Evolutionary conservation across 2,888 invertebrate species (phyloP), one percentile per base, ranked within the genome.

Genomic region (Campoplex capitator): DNA sequence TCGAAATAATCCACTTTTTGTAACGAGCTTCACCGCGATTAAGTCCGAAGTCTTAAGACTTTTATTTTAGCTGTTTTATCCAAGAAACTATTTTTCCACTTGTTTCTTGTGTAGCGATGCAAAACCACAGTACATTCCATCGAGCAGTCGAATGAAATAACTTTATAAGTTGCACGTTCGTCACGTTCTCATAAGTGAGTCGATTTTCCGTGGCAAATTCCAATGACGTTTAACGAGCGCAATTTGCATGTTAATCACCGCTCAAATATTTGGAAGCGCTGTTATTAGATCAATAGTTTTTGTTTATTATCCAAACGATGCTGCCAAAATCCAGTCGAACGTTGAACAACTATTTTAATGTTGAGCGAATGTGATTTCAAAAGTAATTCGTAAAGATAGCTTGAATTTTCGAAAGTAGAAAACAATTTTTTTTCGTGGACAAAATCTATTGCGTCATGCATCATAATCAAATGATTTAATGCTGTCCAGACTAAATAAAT

Each of bases 111-210:
- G 28, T 83, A 83, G 83, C 54, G n/a, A 62, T 32, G 13, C 42
- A 32, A 65, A 62, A 45, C 13, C 62, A 56, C 23, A 23, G 45
- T 84, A 79, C 84, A 84, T 84, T 84, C 84, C 84, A 79, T 9
- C 23, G 35, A 56, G 38, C 58, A 84, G 48, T 38, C n/a, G 35
- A 9, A n/a, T 68, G 45, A 71, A 35, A 18, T 48, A 32, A 51
- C 54, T 74, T 79, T 62, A 32, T 16, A 62, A 23, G 74, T 79
- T 79, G 56, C 35, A 71, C 71, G 23, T 65, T 68, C 65, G 13
- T 67, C 32, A 79, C 56, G 45, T 74, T 67, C 58, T 74, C 62
- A 16, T 13, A 11, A 58, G 23, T 11, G 23, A 56, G 56, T 54
- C 23, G 9, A 56, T 23, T 13, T 9, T 56, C 11, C 56, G 23